Percentiles rank a stretch among this genome's conserved stretches.
phyloP scores from a whole-genome alignment of 1,140 invertebrate genomes.

The Riptortus pedestris region DNA sequence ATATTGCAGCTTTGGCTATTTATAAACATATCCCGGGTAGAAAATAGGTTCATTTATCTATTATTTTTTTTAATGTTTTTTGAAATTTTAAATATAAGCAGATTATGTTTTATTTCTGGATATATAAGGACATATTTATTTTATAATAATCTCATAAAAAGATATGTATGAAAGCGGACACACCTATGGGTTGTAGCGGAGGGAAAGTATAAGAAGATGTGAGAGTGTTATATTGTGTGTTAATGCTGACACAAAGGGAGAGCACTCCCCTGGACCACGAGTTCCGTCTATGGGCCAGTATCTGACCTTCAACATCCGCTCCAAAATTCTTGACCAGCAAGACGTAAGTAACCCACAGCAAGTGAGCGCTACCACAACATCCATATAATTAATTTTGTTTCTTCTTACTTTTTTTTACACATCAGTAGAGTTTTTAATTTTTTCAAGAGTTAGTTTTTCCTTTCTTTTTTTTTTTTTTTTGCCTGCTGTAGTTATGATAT shows the following conservation, averaged over 20 bases:
- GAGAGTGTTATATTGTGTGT: slow-evolving; percentile 26
- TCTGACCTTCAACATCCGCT: slow-evolving; percentile 74
- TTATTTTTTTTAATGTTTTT: too few relatives aligned
- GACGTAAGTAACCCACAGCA: slow-evolving; percentile 61
- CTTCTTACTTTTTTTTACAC: too few relatives aligned
- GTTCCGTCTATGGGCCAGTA: slow-evolving; percentile 76
- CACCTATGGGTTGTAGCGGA: slow-evolving; percentile 18
- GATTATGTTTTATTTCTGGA: too few relatives aligned
- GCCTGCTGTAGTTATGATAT: background rate
- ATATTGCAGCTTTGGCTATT: too few relatives aligned
- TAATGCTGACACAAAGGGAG: slow-evolving; percentile 49
- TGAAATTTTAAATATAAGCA: too few relatives aligned
- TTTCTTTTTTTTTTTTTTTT: too few relatives aligned
- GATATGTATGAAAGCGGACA: slow-evolving; percentile 16
- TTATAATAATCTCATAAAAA: background rate
- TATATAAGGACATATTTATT: too few relatives aligned
- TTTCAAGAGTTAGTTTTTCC: too few relatives aligned
- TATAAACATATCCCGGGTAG: too few relatives aligned
- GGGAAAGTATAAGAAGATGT: slow-evolving; percentile 22
- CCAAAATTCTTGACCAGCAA: slow-evolving; percentile 67
- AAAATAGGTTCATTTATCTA: too few relatives aligned
- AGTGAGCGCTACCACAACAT: slow-evolving; percentile 1
- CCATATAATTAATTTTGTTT: background rate
- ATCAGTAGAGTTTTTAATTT: too few relatives aligned
- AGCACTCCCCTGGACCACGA: slow-evolving; percentile 75